Evolutionary conservation across 2,888 invertebrate species (phyloP).

Genomic region (Tetramorium bicarinatum): DNA sequence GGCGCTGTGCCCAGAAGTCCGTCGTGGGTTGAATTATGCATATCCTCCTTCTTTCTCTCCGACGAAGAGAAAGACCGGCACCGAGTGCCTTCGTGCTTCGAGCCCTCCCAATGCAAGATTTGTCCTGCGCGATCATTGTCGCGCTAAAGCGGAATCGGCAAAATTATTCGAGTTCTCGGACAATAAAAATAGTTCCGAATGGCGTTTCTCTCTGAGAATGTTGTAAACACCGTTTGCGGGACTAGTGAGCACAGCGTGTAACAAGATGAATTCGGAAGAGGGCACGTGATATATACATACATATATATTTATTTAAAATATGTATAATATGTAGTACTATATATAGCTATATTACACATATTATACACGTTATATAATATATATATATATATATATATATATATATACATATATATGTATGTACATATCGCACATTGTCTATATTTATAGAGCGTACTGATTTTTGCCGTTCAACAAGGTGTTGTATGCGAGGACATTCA

Average conservation of each 20-base stretch:
- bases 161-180: slow-evolving; percentile 17
- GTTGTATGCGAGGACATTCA: slow-evolving; percentile 65
- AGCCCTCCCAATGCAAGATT: not conserved
- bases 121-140: not conserved
- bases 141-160: not conserved
- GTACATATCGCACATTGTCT: slow-evolving; percentile 59
- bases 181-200: slow-evolving; percentile 34
- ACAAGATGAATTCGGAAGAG: slow-evolving; percentile 77
- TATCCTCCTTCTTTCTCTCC: slow-evolving; percentile 13
- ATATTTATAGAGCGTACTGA: slow-evolving; percentile 80
- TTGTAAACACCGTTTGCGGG: slow-evolving; percentile 38
- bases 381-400: not conserved
- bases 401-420: slow-evolving; percentile 7
- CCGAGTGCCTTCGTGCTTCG: not conserved
- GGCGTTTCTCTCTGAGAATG: slow-evolving; percentile 15
- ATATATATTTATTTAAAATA: not conserved
- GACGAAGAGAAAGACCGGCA: not conserved
- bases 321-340: slow-evolving; percentile 9
- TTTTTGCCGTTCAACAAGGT: slow-evolving; percentile 82
- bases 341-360: not conserved
- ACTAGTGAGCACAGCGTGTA: slow-evolving; percentile 69
- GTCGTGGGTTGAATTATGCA: slow-evolving; percentile 33
- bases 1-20: slow-evolving; percentile 80
- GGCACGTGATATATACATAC: slow-evolving; percentile 74
- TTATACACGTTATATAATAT: not conserved